Evolutionary conservation across 2,113 vertebrate species (phyloP), one percentile per base, ranked within the genome.

Genomic region (Cyprinus carpio): DNA sequence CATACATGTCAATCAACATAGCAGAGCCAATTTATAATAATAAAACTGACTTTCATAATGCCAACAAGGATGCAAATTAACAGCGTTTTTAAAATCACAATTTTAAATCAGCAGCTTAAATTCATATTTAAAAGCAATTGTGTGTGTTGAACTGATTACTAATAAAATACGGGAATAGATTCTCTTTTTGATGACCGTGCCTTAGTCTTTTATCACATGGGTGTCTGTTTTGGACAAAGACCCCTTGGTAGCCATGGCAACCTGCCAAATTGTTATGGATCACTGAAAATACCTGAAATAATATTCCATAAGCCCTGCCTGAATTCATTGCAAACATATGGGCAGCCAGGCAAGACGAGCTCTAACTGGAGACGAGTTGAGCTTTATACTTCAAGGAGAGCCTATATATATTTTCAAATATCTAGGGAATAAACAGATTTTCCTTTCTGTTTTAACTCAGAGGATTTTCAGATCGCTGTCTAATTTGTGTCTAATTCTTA

Each of bases 1-100:
- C 82, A 54, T 87, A 87, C 89, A 84, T 87, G 90, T 91, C 91
- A 92, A 62, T 93, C 90, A 92, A 88, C 85, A 67, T 60, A 87
- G 86, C 81, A 82, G 20, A 75, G 51, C 76, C 79, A 83, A 83
- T 88, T 87, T 87, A 88, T 76, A 71, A 82, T 79, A 86, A 85
- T 86, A 83, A 49, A n/a, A 49, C 2, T 34, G 85, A 81, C 69
- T 84, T 29, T 4, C 81, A 86, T 77, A 84, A 78, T 13, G 31
- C 69, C 46, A 71, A 86, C 67, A 76, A 84, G 75, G 69, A 76
- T 15, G 8, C 51, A 69, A 81, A 81, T 76, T 65, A 56, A 75
- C 34, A 60, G 13, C 20, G 3, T 37, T 67, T 29, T 58, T 13
- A 51, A 40, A 40, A 40, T 40, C 40, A 40, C 40, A 40, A 40